Evolutionary conservation across 2,113 vertebrate species (phyloP), one percentile per base, ranked within the genome.

Genomic region (Fukomys damarensis): DNA sequence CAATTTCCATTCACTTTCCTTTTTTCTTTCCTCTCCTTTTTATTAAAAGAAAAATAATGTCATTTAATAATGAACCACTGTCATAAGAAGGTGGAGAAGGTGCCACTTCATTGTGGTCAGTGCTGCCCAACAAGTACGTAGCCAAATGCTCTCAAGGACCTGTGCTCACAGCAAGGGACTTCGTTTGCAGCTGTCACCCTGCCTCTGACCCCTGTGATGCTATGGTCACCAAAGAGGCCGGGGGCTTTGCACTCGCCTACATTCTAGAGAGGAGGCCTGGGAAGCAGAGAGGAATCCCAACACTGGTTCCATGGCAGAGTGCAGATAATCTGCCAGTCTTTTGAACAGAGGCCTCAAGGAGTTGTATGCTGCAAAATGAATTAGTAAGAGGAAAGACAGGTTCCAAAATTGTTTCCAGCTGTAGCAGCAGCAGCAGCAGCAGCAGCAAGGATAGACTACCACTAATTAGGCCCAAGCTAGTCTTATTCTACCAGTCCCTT

Each of bases 51-150:
- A 91, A 92, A 92, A 95, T 95, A 93, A 30, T 86, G 59, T 77
- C 66, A 74, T 77, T 97, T 97, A 96, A 94, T 97, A 97, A 97
- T 9, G 3, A 90, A 76, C 72, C 52, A 89, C 89, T 66, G 74
- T 95, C 96, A 38, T 65, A 70, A 70, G 90, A 95, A 95, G 83
- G 72, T 61, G 92, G 52, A 49, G 38, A 28, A 26, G 61, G 32
- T 20, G 49, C 96, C 88, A 58, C 32, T 93, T 97, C 89, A 79
- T 52, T 65, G 38, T 63, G 92, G 74, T 43, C 82, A 86, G 2
- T 26, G 46, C 74, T 93, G 93, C 86, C 41, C 35, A 83, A 58
- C 90, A 80, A 93, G 56, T 3, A 43, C 49, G n/a, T 9, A 91
- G 54, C 1, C 83, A 35, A 77, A 54, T 26, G 43, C 72, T 10